These are phyloP conservation scores for Sarcophaga peregrina DNA, from an alignment of 1,140 invertebrate genomes.

Conservation along the genomic window DNA sequence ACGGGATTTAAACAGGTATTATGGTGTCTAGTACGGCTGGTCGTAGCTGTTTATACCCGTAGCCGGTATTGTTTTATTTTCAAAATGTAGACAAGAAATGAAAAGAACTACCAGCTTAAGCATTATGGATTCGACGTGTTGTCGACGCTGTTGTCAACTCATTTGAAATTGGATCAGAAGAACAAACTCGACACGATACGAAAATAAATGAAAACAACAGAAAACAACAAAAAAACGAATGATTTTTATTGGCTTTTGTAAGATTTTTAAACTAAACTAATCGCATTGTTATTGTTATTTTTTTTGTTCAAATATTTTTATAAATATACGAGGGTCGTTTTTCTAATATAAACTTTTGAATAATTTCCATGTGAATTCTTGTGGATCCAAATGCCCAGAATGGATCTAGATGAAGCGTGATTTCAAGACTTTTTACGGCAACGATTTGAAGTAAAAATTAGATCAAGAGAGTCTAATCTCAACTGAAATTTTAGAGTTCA, in stretches of 20 bases:
- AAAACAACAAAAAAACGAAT: not conserved
- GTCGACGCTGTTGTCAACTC: slow-evolving; percentile 57
- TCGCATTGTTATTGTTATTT: slow-evolving; percentile 28
- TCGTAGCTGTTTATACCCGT: not conserved
- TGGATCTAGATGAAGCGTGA: too few relatives aligned
- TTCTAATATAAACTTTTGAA: too few relatives aligned
- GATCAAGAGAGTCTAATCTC: too few relatives aligned
- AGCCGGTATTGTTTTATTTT: not conserved
- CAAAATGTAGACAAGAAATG: not conserved
- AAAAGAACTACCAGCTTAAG: not conserved
- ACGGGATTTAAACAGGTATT: slow-evolving; percentile 38
- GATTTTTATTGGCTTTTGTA: slow-evolving; percentile 33
- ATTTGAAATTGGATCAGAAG: slow-evolving; percentile 66
- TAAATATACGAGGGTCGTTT: not conserved
- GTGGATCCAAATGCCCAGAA: too few relatives aligned
- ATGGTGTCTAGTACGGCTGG: not conserved
- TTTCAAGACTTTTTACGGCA: too few relatives aligned
- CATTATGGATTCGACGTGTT: slow-evolving; percentile 45
- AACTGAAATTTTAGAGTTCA: too few relatives aligned
- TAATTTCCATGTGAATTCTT: too few relatives aligned
- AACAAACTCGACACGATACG: not conserved
- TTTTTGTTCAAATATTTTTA: not conserved
- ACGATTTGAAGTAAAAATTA: too few relatives aligned
- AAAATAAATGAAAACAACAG: not conserved
- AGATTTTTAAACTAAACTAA: slow-evolving; percentile 15